Percentiles rank a stretch among this genome's conserved stretches.
phyloP scores from a whole-genome alignment of 2,888 invertebrate genomes.

The Andricus curvator region DNA sequence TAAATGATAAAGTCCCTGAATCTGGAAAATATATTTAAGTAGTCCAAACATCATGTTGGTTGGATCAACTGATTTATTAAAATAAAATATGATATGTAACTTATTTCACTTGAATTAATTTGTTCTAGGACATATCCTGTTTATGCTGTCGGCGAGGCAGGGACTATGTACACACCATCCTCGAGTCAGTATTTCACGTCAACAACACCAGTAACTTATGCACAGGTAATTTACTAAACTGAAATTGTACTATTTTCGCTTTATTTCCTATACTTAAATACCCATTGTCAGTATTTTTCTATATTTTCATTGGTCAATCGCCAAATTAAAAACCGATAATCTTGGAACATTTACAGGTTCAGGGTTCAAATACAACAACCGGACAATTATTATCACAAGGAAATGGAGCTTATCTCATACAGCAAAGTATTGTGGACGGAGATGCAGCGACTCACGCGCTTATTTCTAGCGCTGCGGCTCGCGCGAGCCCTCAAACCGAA shows the following conservation, averaged over 20 bases:
- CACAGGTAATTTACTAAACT: constrained; percentile 80
- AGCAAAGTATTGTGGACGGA: constrained; percentile 83
- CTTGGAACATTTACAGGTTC: constrained; percentile 65
- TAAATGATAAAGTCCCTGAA: no score
- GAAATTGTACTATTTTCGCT: not conserved
- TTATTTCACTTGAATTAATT: constrained; percentile 8
- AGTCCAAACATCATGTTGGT: not conserved
- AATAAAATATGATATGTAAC: no score
- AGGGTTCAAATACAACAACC: constrained; percentile 74
- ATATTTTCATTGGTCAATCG: not conserved
- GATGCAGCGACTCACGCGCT: constrained; percentile 80
- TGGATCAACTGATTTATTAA: not conserved
- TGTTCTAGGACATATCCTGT: constrained; percentile 86
- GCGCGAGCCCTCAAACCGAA: constrained; percentile 85
- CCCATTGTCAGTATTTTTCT: no score
- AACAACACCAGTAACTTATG: constrained; percentile 83
- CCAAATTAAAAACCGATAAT: not conserved
- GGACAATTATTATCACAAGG: constrained; percentile 77
- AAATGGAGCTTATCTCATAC: constrained; percentile 84
- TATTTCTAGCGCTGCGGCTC: constrained; percentile 80
- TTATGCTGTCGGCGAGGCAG: constrained; percentile 86
- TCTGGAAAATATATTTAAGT: no score
- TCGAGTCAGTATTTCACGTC: constrained; percentile 87
- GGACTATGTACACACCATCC: constrained; percentile 82
- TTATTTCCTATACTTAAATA: no score